phyloP scores from a whole-genome alignment of 2,113 vertebrate genomes.

The Oxygymnocypris stewartii region DNA sequence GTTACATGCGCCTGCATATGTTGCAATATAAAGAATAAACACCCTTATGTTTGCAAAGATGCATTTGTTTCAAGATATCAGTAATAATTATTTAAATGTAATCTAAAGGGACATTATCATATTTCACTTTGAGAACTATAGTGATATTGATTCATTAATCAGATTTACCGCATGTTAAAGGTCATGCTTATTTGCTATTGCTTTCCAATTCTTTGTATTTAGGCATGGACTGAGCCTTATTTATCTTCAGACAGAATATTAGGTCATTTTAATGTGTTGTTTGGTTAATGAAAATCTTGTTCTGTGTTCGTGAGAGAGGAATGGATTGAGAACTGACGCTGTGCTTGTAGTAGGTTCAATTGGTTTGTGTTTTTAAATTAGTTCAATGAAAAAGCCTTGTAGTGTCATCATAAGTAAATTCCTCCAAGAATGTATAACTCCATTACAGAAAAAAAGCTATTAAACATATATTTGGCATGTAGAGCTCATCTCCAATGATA shows the following conservation, averaged over 20 bases:
- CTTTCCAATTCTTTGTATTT: not conserved
- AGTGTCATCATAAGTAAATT: conserved; percentile 8
- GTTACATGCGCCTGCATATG: not conserved
- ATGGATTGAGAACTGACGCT: not conserved
- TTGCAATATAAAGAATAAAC: not conserved
- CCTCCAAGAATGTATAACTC: not conserved
- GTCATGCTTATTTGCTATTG: not conserved
- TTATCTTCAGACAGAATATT: not conserved
- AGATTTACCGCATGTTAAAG: not conserved
- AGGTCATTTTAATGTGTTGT: not conserved
- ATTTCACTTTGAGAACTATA: not conserved
- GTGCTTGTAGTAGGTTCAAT: not conserved
- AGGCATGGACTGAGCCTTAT: not conserved
- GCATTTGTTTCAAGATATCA: not conserved
- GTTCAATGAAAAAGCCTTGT: not conserved
- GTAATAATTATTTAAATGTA: not conserved
- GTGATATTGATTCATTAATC: not conserved
- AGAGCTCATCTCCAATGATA: conserved; percentile 38
- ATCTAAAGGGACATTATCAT: not conserved
- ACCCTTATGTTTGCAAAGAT: not conserved
- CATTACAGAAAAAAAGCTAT: not conserved
- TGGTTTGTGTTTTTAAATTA: conserved; percentile 14
- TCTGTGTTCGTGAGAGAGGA: not conserved
- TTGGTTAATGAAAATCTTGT: not conserved
- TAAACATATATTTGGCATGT: not conserved